Base-by-base conservation (phyloP, 1,140 invertebrate genomes). In the Polyergus mexicanus region DNA sequence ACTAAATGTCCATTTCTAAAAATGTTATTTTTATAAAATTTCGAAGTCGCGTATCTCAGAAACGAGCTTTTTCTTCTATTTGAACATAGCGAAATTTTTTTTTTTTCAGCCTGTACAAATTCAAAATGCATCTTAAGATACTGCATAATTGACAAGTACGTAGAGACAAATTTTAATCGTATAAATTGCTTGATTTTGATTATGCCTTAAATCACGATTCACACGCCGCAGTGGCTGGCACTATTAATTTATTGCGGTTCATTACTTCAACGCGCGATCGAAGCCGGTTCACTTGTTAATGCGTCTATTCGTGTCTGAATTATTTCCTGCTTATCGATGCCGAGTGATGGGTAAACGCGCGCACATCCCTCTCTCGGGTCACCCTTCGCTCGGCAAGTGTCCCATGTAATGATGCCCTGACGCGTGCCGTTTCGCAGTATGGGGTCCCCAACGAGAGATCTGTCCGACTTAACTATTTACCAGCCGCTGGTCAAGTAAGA, bases 341-440 rank as follows among this genome's bases (percentile, higher is more conserved):
- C 28, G 69, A 90, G 75, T 75, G 68, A 72, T 80, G 88, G 84
- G 74, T 85, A 90, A 89, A 44, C 41, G 41, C 8, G 41, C 80
- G 68, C 13, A 16, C 35, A 35, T 65, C 38, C 72, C 89, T 75
- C 80, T 80, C 47, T 62, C 35, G 32, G 28, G 63, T 41, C 86
- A 72, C 71, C 75, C 75, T 83, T n/a, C 41, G 88, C 68, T 88
- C 74, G 90, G 93, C 94, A 95, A 95, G 94, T 95, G 94, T 94
- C 92, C 89, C 92, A 76, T 91, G 90, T 95, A 95, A 95, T 95
- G 94, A 95, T 93, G 94, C 93, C 88, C 92, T 90, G 93, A 93
- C 94, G 94, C 94, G 94, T 95, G 94, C 88, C 94, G 88, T 90
- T 86, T 93, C 94, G 35, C 94, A 92, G 88, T 77, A 84, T 90